Conservation (phyloP, 2,113 vertebrate species). For the Osmerus eperlanus region DNA sequence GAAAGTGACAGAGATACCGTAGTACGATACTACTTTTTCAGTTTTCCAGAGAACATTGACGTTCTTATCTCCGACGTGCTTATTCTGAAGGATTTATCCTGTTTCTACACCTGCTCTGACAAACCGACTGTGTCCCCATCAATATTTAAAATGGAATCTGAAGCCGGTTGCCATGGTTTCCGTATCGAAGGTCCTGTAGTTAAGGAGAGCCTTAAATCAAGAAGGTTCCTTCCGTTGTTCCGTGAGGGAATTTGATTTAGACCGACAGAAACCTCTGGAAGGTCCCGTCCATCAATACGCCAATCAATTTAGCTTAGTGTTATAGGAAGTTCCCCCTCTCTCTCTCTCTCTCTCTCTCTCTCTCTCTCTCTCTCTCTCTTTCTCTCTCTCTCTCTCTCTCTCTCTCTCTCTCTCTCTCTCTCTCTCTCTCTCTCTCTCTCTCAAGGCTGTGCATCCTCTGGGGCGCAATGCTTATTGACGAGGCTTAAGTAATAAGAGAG, state of each 20-base stretch:
- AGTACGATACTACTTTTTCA: neutral
- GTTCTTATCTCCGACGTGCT: neutral
- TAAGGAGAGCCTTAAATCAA: slow-evolving; percentile 1
- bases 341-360: neutral
- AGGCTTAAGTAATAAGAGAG: neutral
- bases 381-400: slow-evolving; percentile 1
- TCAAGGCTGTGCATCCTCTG: neutral
- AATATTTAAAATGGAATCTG: slow-evolving; percentile 32
- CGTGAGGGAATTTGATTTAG: neutral
- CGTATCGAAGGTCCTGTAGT: slow-evolving; percentile 9
- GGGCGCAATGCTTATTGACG: neutral
- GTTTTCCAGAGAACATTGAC: neutral
- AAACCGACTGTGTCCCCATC: slow-evolving; percentile 22
- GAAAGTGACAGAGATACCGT: neutral
- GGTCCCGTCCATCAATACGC: neutral
- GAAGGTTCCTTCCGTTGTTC: neutral
- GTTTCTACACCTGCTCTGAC: neutral
- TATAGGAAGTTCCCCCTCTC: neutral
- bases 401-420: neutral
- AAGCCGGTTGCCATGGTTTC: slow-evolving; percentile 31
- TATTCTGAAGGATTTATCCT: neutral
- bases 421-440: slow-evolving; percentile 1
- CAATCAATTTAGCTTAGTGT: neutral
- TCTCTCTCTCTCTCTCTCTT: neutral
- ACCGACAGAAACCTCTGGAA: neutral